Conservation (phyloP, 1,140 invertebrate species). For the Macrosteles quadrilineatus region DNA sequence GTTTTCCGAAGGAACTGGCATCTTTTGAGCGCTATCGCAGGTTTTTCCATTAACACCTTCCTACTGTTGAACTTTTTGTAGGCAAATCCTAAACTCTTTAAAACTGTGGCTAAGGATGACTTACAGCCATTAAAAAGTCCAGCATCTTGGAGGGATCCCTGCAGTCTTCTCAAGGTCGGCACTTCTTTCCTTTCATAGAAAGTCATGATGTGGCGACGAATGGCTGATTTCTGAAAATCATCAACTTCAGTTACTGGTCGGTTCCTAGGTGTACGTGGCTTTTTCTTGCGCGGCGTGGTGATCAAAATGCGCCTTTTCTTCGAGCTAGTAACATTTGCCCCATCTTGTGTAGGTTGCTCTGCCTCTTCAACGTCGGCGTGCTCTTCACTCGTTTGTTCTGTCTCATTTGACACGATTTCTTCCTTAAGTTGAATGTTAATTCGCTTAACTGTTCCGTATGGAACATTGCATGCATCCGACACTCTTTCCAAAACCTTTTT, state of each 20-base stretch:
- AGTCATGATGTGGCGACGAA: too few relatives aligned
- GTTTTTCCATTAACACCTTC: constrained; percentile 5
- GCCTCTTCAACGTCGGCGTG: neutral
- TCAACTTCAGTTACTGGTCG: neutral
- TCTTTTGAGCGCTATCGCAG: neutral
- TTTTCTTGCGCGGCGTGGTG: neutral
- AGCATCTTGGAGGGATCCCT: neutral
- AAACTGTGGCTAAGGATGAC: neutral
- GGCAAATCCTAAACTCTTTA: neutral
- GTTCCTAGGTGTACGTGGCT: neutral
- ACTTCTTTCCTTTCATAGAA: constrained; percentile 10
- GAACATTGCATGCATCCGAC: neutral
- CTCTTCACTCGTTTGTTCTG: too few relatives aligned
- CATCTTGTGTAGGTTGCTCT: neutral
- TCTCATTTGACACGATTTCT: neutral
- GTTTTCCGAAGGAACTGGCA: constrained; percentile 13
- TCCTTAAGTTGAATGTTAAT: neutral
- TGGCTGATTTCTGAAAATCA: constrained; percentile 3
- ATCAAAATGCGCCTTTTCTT: neutral
- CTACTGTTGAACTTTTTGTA: constrained; percentile 4
- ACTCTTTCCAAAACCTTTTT: too few relatives aligned
- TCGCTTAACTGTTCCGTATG: neutral
- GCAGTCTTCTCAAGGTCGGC: neutral
- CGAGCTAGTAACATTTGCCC: too few relatives aligned
- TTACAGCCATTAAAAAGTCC: neutral